Evolutionary conservation across 2,888 invertebrate species (phyloP).

Genomic region (Eueremaeus valkanovi): DNA sequence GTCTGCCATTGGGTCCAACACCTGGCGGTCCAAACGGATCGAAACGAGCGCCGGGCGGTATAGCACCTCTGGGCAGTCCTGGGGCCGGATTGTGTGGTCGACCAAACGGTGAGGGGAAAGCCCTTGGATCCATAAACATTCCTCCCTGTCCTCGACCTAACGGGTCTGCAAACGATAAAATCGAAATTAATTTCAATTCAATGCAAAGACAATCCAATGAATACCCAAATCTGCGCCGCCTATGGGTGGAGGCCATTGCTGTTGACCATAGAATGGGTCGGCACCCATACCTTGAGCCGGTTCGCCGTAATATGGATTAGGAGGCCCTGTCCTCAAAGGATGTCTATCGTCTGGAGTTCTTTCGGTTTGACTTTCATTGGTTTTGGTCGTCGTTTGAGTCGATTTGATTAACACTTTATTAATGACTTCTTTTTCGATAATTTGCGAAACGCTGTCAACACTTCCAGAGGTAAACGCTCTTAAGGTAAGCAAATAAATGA

Average conservation of each 20-base stretch:
- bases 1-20: conserved; percentile 55
- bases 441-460: not conserved
- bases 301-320: not conserved
- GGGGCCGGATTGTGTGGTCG: not conserved
- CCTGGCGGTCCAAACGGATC: conserved; percentile 75
- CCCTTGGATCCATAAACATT: conserved; percentile 68
- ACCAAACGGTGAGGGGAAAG: not conserved
- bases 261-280: not conserved
- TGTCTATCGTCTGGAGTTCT: not conserved
- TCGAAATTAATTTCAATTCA: not conserved
- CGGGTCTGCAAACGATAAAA: not conserved
- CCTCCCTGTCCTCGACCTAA: conserved; percentile 59
- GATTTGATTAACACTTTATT: not conserved
- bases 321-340: not conserved
- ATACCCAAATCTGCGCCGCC: conserved; percentile 71
- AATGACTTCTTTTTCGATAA: not conserved
- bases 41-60: conserved; percentile 76
- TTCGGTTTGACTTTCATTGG: not conserved
- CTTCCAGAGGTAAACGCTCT: not conserved
- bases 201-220: conserved; percentile 59
- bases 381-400: not conserved
- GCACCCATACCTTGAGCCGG: not conserved
- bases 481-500: too few species aligned
- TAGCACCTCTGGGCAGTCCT: conserved; percentile 53
- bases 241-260: conserved; percentile 55